Evolutionary conservation across 2,797 vertebrate genomes (phyloP).

Genomic region (Knipowitschia caucasica): DNA sequence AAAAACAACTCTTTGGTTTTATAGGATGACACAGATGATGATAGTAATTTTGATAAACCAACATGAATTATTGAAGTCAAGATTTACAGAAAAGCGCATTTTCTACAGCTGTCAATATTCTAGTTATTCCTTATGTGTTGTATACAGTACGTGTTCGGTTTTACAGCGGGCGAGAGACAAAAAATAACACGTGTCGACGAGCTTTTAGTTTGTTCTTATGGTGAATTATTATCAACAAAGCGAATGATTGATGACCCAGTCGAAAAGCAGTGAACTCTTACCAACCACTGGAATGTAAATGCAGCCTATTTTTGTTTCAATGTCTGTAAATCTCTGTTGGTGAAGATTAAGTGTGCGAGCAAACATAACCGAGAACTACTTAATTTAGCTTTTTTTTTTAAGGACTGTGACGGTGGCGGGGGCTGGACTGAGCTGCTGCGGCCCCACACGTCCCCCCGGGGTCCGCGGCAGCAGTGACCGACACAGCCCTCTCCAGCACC

Average conservation of each 20-base stretch:
- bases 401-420: constrained; percentile 27
- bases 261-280: constrained; percentile 59
- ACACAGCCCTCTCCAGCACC: constrained; percentile 35
- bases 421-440: constrained; percentile 60
- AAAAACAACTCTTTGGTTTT: constrained; percentile 70
- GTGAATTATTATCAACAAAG: constrained; percentile 72
- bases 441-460: constrained; percentile 34
- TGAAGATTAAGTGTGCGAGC: constrained; percentile 24
- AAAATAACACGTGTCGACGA: constrained; percentile 29
- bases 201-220: constrained; percentile 64
- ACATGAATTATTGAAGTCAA: constrained; percentile 66
- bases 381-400: constrained; percentile 36
- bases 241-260: constrained; percentile 69
- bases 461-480: constrained; percentile 58
- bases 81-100: constrained; percentile 66
- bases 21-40: constrained; percentile 72
- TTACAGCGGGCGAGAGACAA: constrained; percentile 46
- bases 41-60: constrained; percentile 79
- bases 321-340: constrained; percentile 16
- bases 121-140: constrained; percentile 69
- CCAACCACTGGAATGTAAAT: constrained; percentile 69
- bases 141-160: constrained; percentile 64
- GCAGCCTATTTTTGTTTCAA: constrained; percentile 30
- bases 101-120: constrained; percentile 71
- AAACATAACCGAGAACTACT: too few relatives aligned